Conservation (phyloP, 2,888 invertebrate species). For the Caenorhabditis sp. region DNA sequence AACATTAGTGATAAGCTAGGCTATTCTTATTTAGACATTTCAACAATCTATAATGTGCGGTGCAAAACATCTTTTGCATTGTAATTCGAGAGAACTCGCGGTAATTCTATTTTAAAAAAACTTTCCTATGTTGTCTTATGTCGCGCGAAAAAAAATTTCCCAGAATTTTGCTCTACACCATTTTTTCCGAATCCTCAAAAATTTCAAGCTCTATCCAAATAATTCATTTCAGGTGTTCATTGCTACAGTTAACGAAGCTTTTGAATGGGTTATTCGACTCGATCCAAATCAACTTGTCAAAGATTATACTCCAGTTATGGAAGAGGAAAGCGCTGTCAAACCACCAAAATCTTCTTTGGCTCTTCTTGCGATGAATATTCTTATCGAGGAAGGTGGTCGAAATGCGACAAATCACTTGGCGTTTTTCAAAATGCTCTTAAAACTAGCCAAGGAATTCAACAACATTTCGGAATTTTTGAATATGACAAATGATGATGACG, state of each 20-base stretch:
- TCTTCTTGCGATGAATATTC: conserved; percentile 22
- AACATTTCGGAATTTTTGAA: conserved; percentile 21
- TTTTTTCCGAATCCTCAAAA: too few species aligned
- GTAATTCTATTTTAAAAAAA: background rate
- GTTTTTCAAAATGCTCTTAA: conserved; percentile 31
- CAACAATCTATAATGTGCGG: background rate
- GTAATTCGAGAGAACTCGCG: background rate
- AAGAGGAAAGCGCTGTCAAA: background rate
- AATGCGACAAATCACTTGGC: conserved; percentile 25
- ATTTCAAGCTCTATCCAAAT: too few species aligned
- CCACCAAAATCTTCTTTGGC: conserved; percentile 4
- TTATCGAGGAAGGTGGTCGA: conserved; percentile 16
- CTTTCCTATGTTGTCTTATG: background rate
- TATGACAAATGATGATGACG: conserved; percentile 12
- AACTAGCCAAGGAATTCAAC: conserved; percentile 24
- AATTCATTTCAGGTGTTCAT: conserved; percentile 25
- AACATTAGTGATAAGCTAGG: background rate
- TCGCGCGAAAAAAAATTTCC: background rate
- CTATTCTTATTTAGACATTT: background rate
- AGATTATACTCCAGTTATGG: background rate
- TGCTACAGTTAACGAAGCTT: conserved; percentile 27
- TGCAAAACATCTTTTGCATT: background rate
- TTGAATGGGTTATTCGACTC: conserved; percentile 32
- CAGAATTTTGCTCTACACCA: too few species aligned
- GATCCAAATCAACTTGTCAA: conserved; percentile 26